Percentiles rank a stretch among this genome's conserved stretches.
Conservation (phyloP, 2,888 invertebrate species). For the Tipula confusa region DNA sequence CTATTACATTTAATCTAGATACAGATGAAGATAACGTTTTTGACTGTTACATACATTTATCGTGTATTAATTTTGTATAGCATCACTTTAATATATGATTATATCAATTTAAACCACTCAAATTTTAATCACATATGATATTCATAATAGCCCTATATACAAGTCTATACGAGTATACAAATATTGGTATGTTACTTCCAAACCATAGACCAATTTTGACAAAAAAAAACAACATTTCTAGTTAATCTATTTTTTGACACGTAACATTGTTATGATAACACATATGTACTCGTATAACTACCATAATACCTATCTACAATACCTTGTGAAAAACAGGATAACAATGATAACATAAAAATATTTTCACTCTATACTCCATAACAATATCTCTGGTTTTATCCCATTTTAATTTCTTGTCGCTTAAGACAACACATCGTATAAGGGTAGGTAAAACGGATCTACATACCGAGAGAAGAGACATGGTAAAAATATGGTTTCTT, state of each 20-base stretch:
- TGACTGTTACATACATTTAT: too few species aligned
- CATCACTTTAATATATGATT: too few species aligned
- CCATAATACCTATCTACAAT: not conserved
- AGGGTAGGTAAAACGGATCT: not conserved
- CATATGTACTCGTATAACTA: not conserved
- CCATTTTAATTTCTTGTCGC: conserved; percentile 20
- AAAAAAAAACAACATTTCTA: not conserved
- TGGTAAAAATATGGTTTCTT: not conserved
- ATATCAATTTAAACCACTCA: not conserved
- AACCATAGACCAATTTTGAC: not conserved
- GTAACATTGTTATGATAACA: conserved; percentile 20
- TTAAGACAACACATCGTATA: not conserved
- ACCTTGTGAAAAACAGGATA: conserved; percentile 1
- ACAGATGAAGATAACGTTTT: too few species aligned
- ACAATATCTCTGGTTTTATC: conserved; percentile 5
- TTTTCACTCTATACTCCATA: not conserved
- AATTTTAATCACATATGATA: not conserved
- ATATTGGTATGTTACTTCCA: not conserved
- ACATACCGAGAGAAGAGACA: not conserved
- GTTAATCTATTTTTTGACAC: not conserved
- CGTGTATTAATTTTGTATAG: too few species aligned
- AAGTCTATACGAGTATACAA: not conserved
- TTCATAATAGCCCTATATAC: not conserved
- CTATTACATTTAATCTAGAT: too few species aligned
- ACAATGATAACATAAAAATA: conserved; percentile 25